Evolutionary conservation across 2,888 invertebrate genomes (phyloP), one percentile per base, ranked within the genome.

Genomic region (Harpalus rufipes): DNA sequence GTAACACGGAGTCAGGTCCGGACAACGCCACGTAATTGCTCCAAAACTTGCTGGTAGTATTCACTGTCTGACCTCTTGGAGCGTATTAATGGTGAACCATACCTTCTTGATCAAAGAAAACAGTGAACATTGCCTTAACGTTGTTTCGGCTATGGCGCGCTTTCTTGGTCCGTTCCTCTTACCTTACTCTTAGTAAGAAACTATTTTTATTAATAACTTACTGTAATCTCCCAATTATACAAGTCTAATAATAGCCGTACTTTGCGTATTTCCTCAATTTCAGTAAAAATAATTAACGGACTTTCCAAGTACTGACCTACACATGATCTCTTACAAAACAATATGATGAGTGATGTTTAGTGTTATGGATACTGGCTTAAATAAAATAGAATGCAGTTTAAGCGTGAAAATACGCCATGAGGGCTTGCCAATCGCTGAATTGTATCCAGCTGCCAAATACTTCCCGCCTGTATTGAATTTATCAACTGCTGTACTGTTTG

Each of bases 401-500:
- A 44, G 41, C 81, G 41, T 81, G 81, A 81, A 65, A 65, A 81
- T 81, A 44, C 44, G 72, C 44, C 63, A 12, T 10, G 61, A n/a
- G 41, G 25, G 8, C 16, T 58, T 59, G 78, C 72, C 78, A 78
- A 44, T 78, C 56, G 78, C 58, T 59, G 56, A 74, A 25, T 58
- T 44, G 58, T 78, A 32, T n/a, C 21, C 58, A 58, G 32, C 91
- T 91, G 91, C 91, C 91, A 65, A 78, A 83, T 83, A 63, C 51
- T 76, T 63, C 25, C 74, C 51, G 32, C 39, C 51, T 74, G 72
- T 41, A 74, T 74, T 74, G 72, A 44, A 74, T 74, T 44, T 74
- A 74, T 68, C 39, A 68, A n/a, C 14, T 39, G 25, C 63, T 12
- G 10, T 59, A 6, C 59, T 18, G 18, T 25, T 39, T 74, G 16